Base-by-base conservation (phyloP, 2,888 invertebrate species). In the Diogma glabrata region DNA sequence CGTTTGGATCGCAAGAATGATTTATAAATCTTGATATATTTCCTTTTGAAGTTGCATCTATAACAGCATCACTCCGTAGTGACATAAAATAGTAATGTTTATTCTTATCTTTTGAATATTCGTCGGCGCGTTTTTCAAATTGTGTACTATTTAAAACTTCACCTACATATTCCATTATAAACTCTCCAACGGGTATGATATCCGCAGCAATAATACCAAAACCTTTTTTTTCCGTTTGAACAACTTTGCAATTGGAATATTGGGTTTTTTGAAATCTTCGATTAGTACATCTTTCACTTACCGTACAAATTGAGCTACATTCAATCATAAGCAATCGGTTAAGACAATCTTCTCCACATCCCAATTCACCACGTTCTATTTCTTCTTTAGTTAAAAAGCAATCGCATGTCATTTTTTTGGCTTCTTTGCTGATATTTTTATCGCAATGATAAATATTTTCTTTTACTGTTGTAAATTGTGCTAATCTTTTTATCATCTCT, bases 61-160 rank as follows among this genome's bases (percentile, higher is more conserved):
- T 97, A 51, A 92, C 84, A 54, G 88, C 84, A 69, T 95, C 93
- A 1, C 89, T 86, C 64, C 92, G 85, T 45, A 97, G 72, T 0
- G 95, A 88, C 96, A 99, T 97, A 67, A 97, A 96, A 70, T 97
- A 99, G 67, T 93, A 93, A 70, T 99, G 97, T 28, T 82, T 77
- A 64, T 88, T 88, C 66, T 91, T 90, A 53, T 88, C 87, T 59
- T 86, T 83, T 0, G 92, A 89, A 69, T 97, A 97, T 43, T 84
- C 79, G 61, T 87, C 85, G 1, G 91, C 88, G 7, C 97, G 78
- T 51, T 82, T 79, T 64, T 87, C 86, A 70, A 97, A 96, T 66
- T 91, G 89, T 57, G 85, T 83, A 47, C 84, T 85, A 67, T 92
- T 87, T 8, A 97, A 74, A 1, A 99, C 94, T 73, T 99, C 99